These are phyloP conservation scores for Pluvialis apricaria DNA, from an alignment of 2,113 vertebrate genomes.

Conservation along the genomic window DNA sequence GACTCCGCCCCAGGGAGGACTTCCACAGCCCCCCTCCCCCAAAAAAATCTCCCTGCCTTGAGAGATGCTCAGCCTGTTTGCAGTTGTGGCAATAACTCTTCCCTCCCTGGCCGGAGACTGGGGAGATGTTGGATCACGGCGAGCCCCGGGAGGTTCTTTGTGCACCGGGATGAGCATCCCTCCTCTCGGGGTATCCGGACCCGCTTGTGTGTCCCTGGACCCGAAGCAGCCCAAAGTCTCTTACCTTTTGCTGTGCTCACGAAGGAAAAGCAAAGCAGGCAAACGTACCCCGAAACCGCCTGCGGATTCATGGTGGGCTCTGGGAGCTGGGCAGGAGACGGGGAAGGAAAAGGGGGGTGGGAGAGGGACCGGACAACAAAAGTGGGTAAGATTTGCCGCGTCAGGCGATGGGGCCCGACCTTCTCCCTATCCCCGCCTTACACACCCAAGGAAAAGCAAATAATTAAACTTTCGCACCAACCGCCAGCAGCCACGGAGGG, in stretches of 20 bases:
- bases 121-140: rapidly evolving
- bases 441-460: conserved; percentile 19
- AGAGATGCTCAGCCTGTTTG: neutral
- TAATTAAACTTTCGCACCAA: conserved; percentile 43
- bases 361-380: neutral
- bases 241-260: conserved; percentile 25
- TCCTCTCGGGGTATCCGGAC: rapidly evolving
- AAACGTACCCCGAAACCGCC: neutral
- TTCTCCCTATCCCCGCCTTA: neutral
- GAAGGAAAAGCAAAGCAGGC: conserved; percentile 29
- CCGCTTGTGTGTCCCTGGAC: rapidly evolving
- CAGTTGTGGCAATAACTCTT: neutral
- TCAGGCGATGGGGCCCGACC: neutral
- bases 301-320: neutral
- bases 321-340: neutral
- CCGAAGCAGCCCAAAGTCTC: neutral
- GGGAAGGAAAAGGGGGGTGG: neutral
- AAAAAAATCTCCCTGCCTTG: rapidly evolving
- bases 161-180: neutral
- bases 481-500: neutral
- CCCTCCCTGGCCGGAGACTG: neutral
- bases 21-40: neutral
- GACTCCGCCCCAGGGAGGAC: neutral
- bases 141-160: neutral
- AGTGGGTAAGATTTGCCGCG: neutral